Percentiles rank a stretch among this genome's conserved stretches.
Evolutionary conservation across 2,113 vertebrate genomes (phyloP).

Genomic region (Mixornis gularis): DNA sequence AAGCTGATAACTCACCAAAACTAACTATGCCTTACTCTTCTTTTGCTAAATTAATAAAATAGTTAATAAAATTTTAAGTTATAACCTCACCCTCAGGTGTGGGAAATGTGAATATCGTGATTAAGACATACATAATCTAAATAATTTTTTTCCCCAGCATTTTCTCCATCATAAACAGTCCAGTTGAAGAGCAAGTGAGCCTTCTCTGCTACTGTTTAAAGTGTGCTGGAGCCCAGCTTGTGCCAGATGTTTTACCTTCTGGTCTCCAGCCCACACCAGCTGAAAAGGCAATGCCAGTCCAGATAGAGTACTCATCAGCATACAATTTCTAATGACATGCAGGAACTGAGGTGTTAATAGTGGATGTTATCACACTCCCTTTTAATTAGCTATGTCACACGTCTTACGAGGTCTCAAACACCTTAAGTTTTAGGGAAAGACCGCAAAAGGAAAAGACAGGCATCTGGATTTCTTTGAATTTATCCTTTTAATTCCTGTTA

Average conservation of each 20-base stretch:
- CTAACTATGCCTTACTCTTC: accelerated
- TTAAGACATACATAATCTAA: background rate
- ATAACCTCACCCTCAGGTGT: background rate
- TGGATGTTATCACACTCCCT: background rate
- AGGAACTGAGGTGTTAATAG: background rate
- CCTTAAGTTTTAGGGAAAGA: background rate
- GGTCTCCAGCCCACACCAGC: background rate
- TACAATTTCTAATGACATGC: background rate
- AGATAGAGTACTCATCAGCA: background rate
- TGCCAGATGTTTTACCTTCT: background rate
- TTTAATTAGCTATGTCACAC: background rate
- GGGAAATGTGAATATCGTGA: background rate
- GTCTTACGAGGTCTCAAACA: background rate
- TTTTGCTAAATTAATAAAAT: background rate
- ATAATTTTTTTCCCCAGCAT: background rate
- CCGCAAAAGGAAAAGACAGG: background rate
- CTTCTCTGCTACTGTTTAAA: background rate
- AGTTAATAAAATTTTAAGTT: background rate
- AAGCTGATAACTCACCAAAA: background rate
- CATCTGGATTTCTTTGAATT: background rate
- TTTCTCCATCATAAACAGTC: background rate
- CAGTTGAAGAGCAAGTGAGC: background rate
- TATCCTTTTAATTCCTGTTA: background rate
- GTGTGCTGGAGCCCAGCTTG: background rate
- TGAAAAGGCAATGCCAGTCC: background rate